Evolutionary conservation across 2,888 invertebrate species (phyloP).

Genomic region (Hermodice carunculata): DNA sequence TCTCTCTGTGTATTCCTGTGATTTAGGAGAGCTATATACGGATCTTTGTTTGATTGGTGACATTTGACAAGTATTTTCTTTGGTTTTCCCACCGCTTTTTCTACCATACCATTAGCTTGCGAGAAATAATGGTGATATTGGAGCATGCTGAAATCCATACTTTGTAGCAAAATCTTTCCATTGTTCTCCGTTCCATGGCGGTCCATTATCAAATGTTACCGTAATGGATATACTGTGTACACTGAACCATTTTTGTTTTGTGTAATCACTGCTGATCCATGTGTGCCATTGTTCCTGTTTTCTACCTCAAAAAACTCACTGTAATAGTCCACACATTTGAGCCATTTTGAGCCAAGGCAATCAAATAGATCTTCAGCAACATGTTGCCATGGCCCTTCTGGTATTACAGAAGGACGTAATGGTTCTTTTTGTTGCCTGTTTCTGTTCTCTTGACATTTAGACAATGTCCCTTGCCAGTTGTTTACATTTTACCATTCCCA

Average conservation of each 20-base stretch:
- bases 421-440: constrained; percentile 1
- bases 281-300: background rate
- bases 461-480: constrained; percentile 19
- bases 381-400: constrained; percentile 23
- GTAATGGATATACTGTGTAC: constrained; percentile 23
- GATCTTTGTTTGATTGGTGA: constrained; percentile 1
- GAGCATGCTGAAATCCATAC: constrained; percentile 14
- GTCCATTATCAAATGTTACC: constrained; percentile 26
- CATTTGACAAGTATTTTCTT: constrained; percentile 20
- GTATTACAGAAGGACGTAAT: constrained; percentile 7
- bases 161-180: constrained; percentile 15
- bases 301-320: constrained; percentile 28
- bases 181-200: constrained; percentile 25
- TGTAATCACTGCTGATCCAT: constrained; percentile 1
- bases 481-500: constrained; percentile 21
- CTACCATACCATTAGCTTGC: constrained; percentile 29
- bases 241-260: constrained; percentile 24
- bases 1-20: constrained; percentile 28
- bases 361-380: constrained; percentile 27
- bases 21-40: constrained; percentile 23
- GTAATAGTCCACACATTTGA: constrained; percentile 24
- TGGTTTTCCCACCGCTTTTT: constrained; percentile 28
- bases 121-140: constrained; percentile 17
- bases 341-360: constrained; percentile 13
- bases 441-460: constrained; percentile 4